A percentile compares a stretch with the other conserved stretches of the same genome.
Evolutionary conservation across 2,888 invertebrate genomes (phyloP).

Genomic region (Elgonia sp.): DNA sequence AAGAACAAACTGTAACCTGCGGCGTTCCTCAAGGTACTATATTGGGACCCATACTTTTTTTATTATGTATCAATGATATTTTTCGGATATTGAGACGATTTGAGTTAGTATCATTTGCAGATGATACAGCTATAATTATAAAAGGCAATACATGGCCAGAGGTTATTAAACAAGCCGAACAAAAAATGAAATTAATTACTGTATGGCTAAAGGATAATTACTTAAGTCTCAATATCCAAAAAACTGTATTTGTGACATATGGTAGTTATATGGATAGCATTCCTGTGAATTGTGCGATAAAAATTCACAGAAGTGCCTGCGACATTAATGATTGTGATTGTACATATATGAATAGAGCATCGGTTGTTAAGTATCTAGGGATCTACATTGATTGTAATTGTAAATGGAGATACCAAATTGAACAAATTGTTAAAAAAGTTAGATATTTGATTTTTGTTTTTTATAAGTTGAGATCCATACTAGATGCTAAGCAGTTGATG

Average conservation of each 20-base stretch:
- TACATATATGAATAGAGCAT: not conserved
- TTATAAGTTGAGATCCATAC: conserved; percentile 7
- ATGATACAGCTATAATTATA: conserved; percentile 1
- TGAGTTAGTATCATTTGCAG: conserved; percentile 25
- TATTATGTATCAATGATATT: conserved; percentile 42
- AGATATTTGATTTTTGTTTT: not conserved
- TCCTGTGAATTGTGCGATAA: not conserved
- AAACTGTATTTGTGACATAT: conserved; percentile 24
- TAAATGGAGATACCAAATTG: not conserved
- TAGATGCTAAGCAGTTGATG: not conserved
- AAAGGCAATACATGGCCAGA: conserved; percentile 16
- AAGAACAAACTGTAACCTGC: not conserved
- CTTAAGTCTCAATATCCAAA: conserved; percentile 10
- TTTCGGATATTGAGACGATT: not conserved
- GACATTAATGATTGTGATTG: not conserved
- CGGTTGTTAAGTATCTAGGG: conserved; percentile 6
- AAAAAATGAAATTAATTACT: not conserved
- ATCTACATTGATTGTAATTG: conserved; percentile 9
- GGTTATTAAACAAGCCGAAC: not conserved
- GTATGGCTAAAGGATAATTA: not conserved
- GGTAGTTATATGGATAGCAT: conserved; percentile 29
- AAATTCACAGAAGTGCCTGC: conserved; percentile 13
- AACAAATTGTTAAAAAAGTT: not conserved
- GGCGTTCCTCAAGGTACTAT: conserved; percentile 27
- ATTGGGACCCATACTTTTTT: conserved; percentile 30